Conservation (phyloP, 2,888 invertebrate genomes). For the Malthinus flaveolus region DNA sequence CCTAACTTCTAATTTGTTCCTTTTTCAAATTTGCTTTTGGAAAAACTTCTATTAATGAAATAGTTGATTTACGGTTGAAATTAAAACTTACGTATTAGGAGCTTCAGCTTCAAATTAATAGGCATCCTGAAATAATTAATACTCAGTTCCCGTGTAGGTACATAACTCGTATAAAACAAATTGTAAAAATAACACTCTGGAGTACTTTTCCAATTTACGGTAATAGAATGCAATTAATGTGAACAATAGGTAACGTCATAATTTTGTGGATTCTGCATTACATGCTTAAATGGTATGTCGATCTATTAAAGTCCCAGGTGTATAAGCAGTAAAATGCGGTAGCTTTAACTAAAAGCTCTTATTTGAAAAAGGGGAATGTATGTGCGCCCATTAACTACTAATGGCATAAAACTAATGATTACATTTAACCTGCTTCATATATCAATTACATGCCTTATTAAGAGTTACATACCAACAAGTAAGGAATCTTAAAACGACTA, state of each 20-base stretch:
- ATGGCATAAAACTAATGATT: conserved; percentile 39
- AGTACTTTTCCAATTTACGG: neutral
- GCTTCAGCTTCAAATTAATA: too few relatives aligned
- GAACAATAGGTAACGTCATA: conserved; percentile 21
- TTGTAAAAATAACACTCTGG: neutral
- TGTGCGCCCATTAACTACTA: conserved; percentile 38
- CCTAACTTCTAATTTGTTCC: too few relatives aligned
- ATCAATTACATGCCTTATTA: conserved; percentile 43
- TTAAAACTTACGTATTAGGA: too few relatives aligned
- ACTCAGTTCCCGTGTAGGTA: too few relatives aligned
- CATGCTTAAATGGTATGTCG: conserved; percentile 29
- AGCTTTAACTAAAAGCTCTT: conserved; percentile 36
- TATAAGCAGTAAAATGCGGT: conserved; percentile 35
- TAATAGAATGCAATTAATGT: conserved; percentile 12
- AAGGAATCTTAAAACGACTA: conserved; percentile 32
- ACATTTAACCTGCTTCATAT: conserved; percentile 39
- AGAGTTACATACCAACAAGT: conserved; percentile 28
- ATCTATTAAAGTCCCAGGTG: conserved; percentile 33
- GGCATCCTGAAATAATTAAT: too few relatives aligned
- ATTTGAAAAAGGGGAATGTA: conserved; percentile 40
- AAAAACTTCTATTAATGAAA: too few relatives aligned
- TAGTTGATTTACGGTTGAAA: too few relatives aligned
- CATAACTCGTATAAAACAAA: too few relatives aligned
- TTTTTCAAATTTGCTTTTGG: too few relatives aligned
- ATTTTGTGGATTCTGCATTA: conserved; percentile 23